These are phyloP conservation scores for Drosophila helvetica DNA, from an alignment of 2,888 invertebrate species.

Conservation along the genomic window DNA sequence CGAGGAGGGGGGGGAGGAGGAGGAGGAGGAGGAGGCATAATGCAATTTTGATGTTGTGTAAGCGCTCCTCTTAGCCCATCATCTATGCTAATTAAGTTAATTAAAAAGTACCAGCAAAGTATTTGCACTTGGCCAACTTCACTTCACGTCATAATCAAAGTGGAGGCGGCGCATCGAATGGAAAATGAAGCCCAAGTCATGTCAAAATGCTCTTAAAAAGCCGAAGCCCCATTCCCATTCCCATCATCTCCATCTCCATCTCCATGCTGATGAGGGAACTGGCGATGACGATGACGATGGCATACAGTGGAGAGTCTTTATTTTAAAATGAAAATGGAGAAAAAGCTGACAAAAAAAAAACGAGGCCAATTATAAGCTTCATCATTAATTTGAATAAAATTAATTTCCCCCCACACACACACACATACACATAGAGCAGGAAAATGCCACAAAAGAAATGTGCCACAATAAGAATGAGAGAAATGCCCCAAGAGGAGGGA, in stretches of 20 bases:
- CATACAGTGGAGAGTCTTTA: constrained; percentile 54
- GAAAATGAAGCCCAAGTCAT: constrained; percentile 70
- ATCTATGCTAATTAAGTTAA: constrained; percentile 77
- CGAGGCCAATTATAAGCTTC: constrained; percentile 76
- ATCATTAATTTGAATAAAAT: constrained; percentile 78
- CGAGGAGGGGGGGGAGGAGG: constrained; percentile 5
- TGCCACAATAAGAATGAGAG: constrained; percentile 29
- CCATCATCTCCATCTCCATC: background rate
- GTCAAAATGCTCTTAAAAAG: constrained; percentile 75
- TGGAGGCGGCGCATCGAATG: constrained; percentile 63
- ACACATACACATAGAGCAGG: constrained; percentile 15
- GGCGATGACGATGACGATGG: constrained; percentile 31
- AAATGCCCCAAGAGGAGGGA: constrained; percentile 22
- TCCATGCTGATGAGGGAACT: constrained; percentile 24
- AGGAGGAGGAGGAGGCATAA: constrained; percentile 45
- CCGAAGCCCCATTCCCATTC: constrained; percentile 22
- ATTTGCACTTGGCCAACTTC: constrained; percentile 77
- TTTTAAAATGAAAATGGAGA: constrained; percentile 28
- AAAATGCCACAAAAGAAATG: constrained; percentile 59
- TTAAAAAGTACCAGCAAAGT: constrained; percentile 77
- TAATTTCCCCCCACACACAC: constrained; percentile 59
- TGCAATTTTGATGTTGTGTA: constrained; percentile 76
- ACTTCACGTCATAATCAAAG: constrained; percentile 78
- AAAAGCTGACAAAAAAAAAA: constrained; percentile 48
- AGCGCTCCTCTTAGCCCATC: constrained; percentile 72